phyloP scores from a whole-genome alignment of 2,888 invertebrate species.

The Listrodromus nycthemerus region DNA sequence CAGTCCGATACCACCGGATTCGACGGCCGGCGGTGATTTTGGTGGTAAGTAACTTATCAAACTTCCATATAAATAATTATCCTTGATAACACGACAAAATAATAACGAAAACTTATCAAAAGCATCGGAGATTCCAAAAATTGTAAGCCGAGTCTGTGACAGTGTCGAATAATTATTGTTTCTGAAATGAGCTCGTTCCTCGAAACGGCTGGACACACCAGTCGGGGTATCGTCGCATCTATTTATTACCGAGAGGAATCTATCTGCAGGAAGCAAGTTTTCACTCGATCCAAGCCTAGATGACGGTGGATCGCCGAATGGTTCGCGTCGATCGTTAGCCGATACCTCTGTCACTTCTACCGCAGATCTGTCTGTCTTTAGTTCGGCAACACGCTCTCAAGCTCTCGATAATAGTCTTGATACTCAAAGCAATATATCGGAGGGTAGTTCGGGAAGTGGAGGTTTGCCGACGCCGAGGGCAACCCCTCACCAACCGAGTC shows the following conservation, averaged over 20 bases:
- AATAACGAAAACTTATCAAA: constrained; percentile 11
- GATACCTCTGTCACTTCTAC: constrained; percentile 94
- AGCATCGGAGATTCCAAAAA: constrained; percentile 25
- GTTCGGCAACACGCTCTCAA: constrained; percentile 89
- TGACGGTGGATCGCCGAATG: constrained; percentile 90
- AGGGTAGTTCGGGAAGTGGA: constrained; percentile 88
- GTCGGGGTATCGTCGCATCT: constrained; percentile 68
- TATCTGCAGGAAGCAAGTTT: constrained; percentile 87
- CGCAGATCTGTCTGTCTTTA: constrained; percentile 92
- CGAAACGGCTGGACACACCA: constrained; percentile 67
- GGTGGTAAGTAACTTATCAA: constrained; percentile 75
- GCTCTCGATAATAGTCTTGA: constrained; percentile 91
- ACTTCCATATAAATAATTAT: constrained; percentile 30
- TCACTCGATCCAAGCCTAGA: constrained; percentile 88
- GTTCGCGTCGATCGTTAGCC: constrained; percentile 92
- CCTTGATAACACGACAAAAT: not conserved
- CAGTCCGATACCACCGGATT: constrained; percentile 80
- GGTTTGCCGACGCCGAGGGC: constrained; percentile 88
- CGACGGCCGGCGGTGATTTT: constrained; percentile 80
- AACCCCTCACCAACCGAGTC: constrained; percentile 88
- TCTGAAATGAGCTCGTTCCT: constrained; percentile 61
- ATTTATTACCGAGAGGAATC: constrained; percentile 69
- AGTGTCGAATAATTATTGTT: constrained; percentile 64
- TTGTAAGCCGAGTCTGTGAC: constrained; percentile 48
- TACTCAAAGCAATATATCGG: constrained; percentile 91